phyloP scores from a whole-genome alignment of 2,797 vertebrate species.

The Eulemur albifrons region DNA sequence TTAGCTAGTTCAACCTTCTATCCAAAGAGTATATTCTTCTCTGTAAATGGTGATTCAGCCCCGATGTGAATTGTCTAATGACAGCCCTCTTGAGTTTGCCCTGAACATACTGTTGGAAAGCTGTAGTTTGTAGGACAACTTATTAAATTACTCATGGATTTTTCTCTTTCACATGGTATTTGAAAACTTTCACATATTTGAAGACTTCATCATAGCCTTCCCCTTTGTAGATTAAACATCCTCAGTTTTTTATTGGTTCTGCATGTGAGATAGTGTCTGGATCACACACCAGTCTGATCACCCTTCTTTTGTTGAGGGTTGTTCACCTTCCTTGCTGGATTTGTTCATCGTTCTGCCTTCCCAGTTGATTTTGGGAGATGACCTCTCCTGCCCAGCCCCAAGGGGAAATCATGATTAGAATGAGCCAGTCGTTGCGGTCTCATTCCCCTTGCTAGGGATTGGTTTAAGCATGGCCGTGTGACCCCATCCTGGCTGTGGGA shows the following conservation, averaged over 20 bases:
- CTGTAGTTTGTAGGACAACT: background rate
- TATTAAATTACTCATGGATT: background rate
- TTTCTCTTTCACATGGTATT: background rate
- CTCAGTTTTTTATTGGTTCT: background rate
- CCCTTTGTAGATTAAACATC: background rate
- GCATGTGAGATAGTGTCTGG: background rate
- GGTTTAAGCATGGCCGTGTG: background rate
- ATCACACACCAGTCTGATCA: background rate
- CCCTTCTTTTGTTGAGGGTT: background rate
- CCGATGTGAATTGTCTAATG: background rate
- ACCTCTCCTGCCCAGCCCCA: background rate
- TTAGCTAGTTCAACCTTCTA: background rate
- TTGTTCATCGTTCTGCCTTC: background rate
- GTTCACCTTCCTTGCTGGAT: background rate
- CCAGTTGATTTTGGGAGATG: background rate
- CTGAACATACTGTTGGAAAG: background rate
- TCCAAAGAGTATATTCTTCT: background rate
- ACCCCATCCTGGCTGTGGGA: background rate
- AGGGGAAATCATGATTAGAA: background rate
- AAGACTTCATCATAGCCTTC: background rate
- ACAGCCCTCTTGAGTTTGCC: background rate
- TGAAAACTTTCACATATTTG: background rate
- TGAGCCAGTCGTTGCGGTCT: background rate
- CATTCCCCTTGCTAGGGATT: background rate
- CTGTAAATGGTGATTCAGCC: background rate